Evolutionary conservation across 2,797 vertebrate genomes (phyloP).

Genomic region (Brachyalestes nurse): DNA sequence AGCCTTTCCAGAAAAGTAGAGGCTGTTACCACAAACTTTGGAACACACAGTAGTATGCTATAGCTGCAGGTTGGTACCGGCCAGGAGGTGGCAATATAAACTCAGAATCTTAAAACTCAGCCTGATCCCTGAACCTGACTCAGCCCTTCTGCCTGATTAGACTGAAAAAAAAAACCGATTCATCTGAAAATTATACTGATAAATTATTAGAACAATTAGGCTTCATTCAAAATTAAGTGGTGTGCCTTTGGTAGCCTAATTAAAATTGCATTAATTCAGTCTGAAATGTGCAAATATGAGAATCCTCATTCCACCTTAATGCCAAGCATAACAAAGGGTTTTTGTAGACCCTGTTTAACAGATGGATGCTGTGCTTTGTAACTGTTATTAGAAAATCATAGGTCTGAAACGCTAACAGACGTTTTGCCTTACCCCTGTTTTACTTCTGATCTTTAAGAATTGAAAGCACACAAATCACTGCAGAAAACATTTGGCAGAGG

Average conservation of each 20-base stretch:
- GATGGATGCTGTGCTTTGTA: too few relatives aligned
- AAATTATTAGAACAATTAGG: not conserved
- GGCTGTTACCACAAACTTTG: too few relatives aligned
- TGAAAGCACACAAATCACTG: not conserved
- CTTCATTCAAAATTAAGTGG: not conserved
- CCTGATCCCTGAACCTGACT: not conserved
- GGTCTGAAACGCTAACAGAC: too few relatives aligned
- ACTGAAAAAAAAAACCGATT: not conserved
- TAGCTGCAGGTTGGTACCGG: not conserved
- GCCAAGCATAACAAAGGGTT: too few relatives aligned
- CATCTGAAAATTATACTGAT: not conserved
- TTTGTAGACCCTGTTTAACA: too few relatives aligned
- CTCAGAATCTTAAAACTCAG: not conserved
- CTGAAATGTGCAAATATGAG: not conserved
- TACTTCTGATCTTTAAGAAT: not conserved
- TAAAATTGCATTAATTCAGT: not conserved
- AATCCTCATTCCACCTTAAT: not conserved
- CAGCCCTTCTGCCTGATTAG: not conserved
- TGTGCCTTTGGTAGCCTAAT: not conserved
- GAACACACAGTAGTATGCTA: not conserved
- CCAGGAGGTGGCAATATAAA: slow-evolving; percentile 31
- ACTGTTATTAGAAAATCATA: not conserved
- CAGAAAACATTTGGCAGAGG: too few relatives aligned
- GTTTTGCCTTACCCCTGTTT: not conserved
- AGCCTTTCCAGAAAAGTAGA: not conserved